phyloP scores from a whole-genome alignment of 2,797 vertebrate species.

The Poeciliopsis presidionis region DNA sequence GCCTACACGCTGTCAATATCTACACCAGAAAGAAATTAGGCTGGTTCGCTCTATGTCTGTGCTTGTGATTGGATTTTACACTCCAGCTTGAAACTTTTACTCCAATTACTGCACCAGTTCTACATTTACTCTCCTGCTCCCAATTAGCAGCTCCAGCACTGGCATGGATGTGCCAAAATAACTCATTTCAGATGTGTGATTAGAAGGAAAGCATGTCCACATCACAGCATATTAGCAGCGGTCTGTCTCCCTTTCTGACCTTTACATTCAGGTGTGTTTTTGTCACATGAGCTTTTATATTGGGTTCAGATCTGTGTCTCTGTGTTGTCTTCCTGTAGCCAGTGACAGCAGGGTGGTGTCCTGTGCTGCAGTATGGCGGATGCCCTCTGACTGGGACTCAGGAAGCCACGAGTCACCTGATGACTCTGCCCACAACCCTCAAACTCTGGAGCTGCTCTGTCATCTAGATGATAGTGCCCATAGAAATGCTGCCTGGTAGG shows the following conservation, averaged over 20 bases:
- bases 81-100: conserved; percentile 60
- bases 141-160: conserved; percentile 65
- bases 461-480: conserved; percentile 91
- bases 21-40: conserved; percentile 57
- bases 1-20: conserved; percentile 68
- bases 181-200: conserved; percentile 55
- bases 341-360: conserved; percentile 92
- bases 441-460: conserved; percentile 97
- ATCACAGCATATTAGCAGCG: conserved; percentile 25
- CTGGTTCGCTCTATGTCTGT: conserved; percentile 11
- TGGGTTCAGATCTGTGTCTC: conserved; percentile 25
- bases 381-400: conserved; percentile 94
- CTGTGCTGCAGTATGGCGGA: conserved; percentile 94
- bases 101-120: conserved; percentile 69
- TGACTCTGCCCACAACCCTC: conserved; percentile 93
- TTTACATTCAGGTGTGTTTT: neutral
- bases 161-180: conserved; percentile 56
- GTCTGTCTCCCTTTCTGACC: conserved; percentile 3
- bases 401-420: conserved; percentile 95
- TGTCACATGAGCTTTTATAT: neutral
- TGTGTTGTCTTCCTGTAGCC: conserved; percentile 78
- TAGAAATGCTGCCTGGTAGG: conserved; percentile 93
- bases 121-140: conserved; percentile 59
- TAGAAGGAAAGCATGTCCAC: conserved; percentile 29
- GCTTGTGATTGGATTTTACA: conserved; percentile 25